Base-by-base conservation (phyloP, 2,888 invertebrate genomes). In the Melinaea menophilus region DNA sequence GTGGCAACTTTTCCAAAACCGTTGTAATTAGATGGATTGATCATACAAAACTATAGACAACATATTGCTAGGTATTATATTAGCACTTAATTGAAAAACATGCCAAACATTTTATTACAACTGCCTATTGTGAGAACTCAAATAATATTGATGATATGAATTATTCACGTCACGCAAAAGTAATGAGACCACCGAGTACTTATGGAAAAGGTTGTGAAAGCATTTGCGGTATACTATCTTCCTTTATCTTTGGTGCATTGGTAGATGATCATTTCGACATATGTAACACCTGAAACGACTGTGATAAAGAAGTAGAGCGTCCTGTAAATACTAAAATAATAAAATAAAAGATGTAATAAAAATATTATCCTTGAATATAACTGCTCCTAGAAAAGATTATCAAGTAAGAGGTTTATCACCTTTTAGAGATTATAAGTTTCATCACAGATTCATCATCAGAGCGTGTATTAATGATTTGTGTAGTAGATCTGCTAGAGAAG, bases 341-440 rank as follows among this genome's bases (percentile, higher is more conserved):
- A 78, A 74, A 11, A 73, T 78, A 34, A 79, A 75, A 2, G 76
- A 73, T 5, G 80, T 82, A 67, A 72, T 86, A 0, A 74, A 73
- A 11, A 86, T 81, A 9, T 67, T 84, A 45, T 71, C 76, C 54
- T 69, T 89, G 7, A 79, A 82, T 61, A 72, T 89, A 58, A 75
- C 66, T 31, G 77, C 75, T 2, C 71, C 74, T 2, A 77, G 68
- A 69, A 80, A 74, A 47, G 71, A 71, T 2, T 85, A 75, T 57
- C 77, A 81, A 74, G 75, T 90, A 4, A 79, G 75, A 9, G 79
- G 79, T 2, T 71, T 90, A 51, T 85, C 86, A 31, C 89, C 90
- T 0, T 90, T 73, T 59, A 78, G 88, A 69, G 89, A 89, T 72
- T 90, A 90, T 62, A 83, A 78, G 62, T 84, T 90, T 68, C 75